Conservation (phyloP, 2,113 vertebrate genomes). For the Epinephelus moara region DNA sequence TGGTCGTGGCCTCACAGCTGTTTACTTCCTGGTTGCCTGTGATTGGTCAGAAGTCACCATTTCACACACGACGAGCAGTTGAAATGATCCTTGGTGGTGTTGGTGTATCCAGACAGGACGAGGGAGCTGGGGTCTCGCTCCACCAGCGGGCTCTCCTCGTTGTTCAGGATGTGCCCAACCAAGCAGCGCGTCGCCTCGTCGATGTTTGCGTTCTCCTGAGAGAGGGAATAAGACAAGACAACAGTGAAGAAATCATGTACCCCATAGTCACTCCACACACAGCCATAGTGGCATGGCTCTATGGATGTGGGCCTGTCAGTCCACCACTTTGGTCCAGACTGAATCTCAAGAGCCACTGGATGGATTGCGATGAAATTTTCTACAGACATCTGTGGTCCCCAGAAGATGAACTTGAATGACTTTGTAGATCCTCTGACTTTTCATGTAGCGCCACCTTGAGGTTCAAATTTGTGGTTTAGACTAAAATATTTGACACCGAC, state of each 20-base stretch:
- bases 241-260: background rate
- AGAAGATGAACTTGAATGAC: too few relatives aligned
- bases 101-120: conserved; percentile 67
- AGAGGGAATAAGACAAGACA: background rate
- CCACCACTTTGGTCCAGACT: background rate
- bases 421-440: too few relatives aligned
- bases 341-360: background rate
- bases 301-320: background rate
- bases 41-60: conserved; percentile 31
- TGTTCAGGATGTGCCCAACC: conserved; percentile 81
- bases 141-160: conserved; percentile 60
- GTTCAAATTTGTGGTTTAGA: too few relatives aligned
- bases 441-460: too few relatives aligned
- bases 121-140: conserved; percentile 70
- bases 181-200: conserved; percentile 75
- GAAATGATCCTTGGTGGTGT: conserved; percentile 47
- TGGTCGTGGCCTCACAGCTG: background rate
- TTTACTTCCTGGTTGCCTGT: conserved; percentile 16
- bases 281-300: background rate
- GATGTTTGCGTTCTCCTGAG: conserved; percentile 82
- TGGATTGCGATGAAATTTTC: background rate
- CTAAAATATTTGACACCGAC: too few relatives aligned
- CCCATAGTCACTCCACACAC: background rate
- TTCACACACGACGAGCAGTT: conserved; percentile 70
- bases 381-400: too few relatives aligned